Evolutionary conservation across 1,140 invertebrate genomes (phyloP).

Genomic region (Macrostomum lignano): DNA sequence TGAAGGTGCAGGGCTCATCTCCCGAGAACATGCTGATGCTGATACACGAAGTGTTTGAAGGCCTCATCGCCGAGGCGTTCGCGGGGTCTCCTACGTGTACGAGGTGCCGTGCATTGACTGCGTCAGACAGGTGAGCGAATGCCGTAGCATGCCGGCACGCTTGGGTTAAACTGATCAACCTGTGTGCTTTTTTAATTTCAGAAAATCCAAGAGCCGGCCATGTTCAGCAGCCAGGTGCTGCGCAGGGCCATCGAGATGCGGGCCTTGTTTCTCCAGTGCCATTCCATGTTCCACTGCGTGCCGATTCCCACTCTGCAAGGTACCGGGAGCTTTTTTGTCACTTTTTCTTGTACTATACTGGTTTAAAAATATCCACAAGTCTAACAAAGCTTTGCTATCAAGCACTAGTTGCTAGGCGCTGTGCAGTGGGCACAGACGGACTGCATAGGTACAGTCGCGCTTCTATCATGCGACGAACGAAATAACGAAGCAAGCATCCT

Average conservation of each 20-base stretch:
- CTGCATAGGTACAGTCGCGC: too few relatives aligned
- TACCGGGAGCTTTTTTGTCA: too few relatives aligned
- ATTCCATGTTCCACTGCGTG: conserved; percentile 22
- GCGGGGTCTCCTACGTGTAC: conserved; percentile 7
- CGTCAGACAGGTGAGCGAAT: conserved; percentile 12
- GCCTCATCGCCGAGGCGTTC: conserved; percentile 7
- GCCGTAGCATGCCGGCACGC: too few relatives aligned
- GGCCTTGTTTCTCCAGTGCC: conserved; percentile 23
- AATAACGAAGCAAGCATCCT: too few relatives aligned
- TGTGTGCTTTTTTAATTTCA: conserved; percentile 8
- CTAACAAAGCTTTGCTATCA: too few relatives aligned
- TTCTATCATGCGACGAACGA: too few relatives aligned
- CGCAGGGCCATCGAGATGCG: conserved; percentile 14
- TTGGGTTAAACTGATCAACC: too few relatives aligned
- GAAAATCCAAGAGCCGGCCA: conserved; percentile 14
- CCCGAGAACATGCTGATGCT: conserved; percentile 8
- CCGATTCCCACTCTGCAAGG: conserved; percentile 18
- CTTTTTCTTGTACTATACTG: too few relatives aligned
- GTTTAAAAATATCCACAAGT: too few relatives aligned
- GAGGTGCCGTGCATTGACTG: conserved; percentile 21
- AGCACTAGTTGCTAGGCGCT: too few relatives aligned
- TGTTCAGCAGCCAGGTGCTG: conserved; percentile 16
- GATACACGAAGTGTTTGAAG: conserved; percentile 9
- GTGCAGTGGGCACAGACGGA: too few relatives aligned
- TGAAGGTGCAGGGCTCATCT: conserved; percentile 6